Evolutionary conservation across 1,140 invertebrate species (phyloP).

Genomic region (Zophobas atratus): DNA sequence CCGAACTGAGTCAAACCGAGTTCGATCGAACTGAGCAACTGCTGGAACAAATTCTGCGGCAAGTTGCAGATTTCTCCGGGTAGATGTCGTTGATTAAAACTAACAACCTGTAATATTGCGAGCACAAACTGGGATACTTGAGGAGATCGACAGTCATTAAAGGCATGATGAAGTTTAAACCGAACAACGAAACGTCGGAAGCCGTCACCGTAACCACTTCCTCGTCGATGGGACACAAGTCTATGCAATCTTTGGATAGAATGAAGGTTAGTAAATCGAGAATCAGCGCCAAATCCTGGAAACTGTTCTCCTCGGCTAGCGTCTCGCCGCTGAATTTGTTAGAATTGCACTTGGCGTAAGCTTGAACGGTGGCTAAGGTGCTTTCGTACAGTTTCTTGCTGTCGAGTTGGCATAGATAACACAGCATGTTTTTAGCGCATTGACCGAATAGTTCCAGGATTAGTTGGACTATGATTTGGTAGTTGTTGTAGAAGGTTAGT

Average conservation of each 20-base stretch:
- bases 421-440: conserved; percentile 79
- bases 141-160: conserved; percentile 83
- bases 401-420: conserved; percentile 75
- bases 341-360: conserved; percentile 80
- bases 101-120: conserved; percentile 76
- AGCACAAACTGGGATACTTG: conserved; percentile 80
- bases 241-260: conserved; percentile 80
- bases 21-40: conserved; percentile 77
- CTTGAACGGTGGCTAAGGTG: conserved; percentile 77
- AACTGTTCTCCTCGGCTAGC: conserved; percentile 79
- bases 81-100: conserved; percentile 79
- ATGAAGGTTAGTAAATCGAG: conserved; percentile 82
- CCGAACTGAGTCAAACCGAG: conserved; percentile 79
- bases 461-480: conserved; percentile 84
- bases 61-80: conserved; percentile 75
- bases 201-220: conserved; percentile 69
- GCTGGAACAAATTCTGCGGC: conserved; percentile 73
- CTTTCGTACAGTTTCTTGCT: conserved; percentile 76
- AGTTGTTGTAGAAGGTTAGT: conserved; percentile 85
- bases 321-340: conserved; percentile 70
- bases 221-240: conserved; percentile 69
- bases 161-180: conserved; percentile 82
- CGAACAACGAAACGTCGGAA: conserved; percentile 79
- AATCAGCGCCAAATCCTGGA: conserved; percentile 79
- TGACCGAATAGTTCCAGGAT: conserved; percentile 84